Evolutionary conservation across 1,140 invertebrate species (phyloP).

Genomic region (Campoletis sonorensis): DNA sequence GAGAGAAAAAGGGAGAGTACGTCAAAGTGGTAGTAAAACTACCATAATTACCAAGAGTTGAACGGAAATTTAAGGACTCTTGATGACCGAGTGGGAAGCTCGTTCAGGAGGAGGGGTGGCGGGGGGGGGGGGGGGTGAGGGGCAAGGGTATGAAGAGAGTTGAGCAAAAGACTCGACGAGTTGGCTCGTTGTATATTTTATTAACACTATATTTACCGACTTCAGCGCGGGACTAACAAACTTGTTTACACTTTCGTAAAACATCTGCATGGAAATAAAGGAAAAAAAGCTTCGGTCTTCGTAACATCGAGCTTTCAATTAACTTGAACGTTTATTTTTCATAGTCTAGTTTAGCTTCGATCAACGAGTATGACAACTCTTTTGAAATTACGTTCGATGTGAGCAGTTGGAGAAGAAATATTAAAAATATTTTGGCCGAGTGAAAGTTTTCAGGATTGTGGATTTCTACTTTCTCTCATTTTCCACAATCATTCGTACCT

Average conservation of each 20-base stretch:
- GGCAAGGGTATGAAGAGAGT: slow-evolving; percentile 29
- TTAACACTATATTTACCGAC: slow-evolving; percentile 67
- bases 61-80: slow-evolving; percentile 59
- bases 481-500: slow-evolving; percentile 48
- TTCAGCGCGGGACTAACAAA: slow-evolving; percentile 51
- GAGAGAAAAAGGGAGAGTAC: background rate
- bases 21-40: slow-evolving; percentile 55
- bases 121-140: slow-evolving; percentile 43
- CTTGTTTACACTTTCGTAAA: slow-evolving; percentile 62
- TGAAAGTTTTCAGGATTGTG: slow-evolving; percentile 10
- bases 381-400: background rate
- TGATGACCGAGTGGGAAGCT: slow-evolving; percentile 50
- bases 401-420: background rate
- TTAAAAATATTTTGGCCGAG: slow-evolving; percentile 3
- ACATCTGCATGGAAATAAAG: slow-evolving; percentile 52
- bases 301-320: slow-evolving; percentile 62
- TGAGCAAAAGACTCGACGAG: slow-evolving; percentile 14
- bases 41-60: slow-evolving; percentile 64
- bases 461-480: slow-evolving; percentile 39
- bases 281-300: slow-evolving; percentile 18
- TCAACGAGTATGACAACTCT: background rate
- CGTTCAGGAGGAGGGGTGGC: slow-evolving; percentile 43
- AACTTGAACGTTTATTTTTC: slow-evolving; percentile 61
- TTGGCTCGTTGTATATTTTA: slow-evolving; percentile 64
- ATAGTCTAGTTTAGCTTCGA: background rate